Evolutionary conservation across 1,140 invertebrate species (phyloP), one percentile per base, ranked within the genome.

Genomic region (Lasioglossum albipes): DNA sequence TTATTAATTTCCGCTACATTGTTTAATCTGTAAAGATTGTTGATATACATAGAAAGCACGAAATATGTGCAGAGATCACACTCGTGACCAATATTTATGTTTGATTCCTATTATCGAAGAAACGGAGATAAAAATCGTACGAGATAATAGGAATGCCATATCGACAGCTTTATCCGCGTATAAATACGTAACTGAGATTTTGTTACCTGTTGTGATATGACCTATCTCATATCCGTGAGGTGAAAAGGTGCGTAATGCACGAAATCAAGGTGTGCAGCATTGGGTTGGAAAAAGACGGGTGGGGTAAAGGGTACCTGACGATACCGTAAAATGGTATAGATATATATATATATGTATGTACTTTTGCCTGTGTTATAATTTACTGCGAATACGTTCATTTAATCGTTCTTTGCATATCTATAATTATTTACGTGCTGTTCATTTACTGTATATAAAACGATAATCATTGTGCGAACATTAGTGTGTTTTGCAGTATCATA

Each of bases 191-290:
- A 65, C 13, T 54, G 54, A 75, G 42, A 71, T 45, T 62, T 80
- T 49, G 20, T 42, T 87, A 87, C 85, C 85, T 87, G 79, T 81
- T 81, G 66, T 72, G 79, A 80, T 84, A 77, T 54, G 79, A 62
- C 73, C 64, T 72, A 83, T 87, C 83, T 84, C 85, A 87, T 87
- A 66, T 78, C 86, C 86, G 74, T 79, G 71, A 85, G 75, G 45
- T 77, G 79, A 74, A 83, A 77, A 87, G 72, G 76, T 82, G 77
- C 73, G 80, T 81, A 82, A 87, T 78, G 80, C 80, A 87, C 76
- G 83, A 87, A 84, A 87, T 83, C 85, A 84, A 87, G 85, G 85
- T 87, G 57, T 80, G 79, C 77, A 82, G 81, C 86, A 87, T 82
- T 65, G 64, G 65, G 36, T 62, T 83, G 75, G 65, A 74, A 66